phyloP scores from a whole-genome alignment of 2,797 vertebrate genomes.

The Phoebastria nigripes region DNA sequence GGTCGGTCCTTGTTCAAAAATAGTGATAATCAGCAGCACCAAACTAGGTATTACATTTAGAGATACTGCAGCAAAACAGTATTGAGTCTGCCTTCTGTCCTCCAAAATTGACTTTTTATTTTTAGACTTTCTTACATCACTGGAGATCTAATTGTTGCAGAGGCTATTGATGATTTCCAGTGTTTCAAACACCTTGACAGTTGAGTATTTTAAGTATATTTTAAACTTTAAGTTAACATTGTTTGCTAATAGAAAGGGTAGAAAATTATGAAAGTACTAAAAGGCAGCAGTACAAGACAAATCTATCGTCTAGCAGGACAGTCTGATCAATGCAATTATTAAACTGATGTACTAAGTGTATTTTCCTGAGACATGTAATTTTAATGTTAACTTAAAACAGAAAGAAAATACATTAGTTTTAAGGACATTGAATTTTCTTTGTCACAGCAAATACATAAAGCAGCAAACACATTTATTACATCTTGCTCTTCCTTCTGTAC shows the following conservation, averaged over 20 bases:
- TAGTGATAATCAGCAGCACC: background rate
- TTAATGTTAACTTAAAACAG: background rate
- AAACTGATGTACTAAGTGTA: background rate
- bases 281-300: background rate
- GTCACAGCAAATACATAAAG: slow-evolving; percentile 9
- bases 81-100: background rate
- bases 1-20: background rate
- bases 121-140: background rate
- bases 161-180: background rate
- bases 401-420: background rate
- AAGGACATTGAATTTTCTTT: slow-evolving; percentile 2
- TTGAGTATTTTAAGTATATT: background rate
- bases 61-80: background rate
- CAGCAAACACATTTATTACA: background rate
- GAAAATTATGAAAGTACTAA: background rate
- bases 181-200: background rate
- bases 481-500: background rate
- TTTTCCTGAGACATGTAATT: background rate
- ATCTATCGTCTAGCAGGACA: background rate
- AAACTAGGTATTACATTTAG: background rate
- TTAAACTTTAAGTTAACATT: background rate
- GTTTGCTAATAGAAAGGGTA: background rate
- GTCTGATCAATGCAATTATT: background rate
- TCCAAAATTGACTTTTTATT: background rate
- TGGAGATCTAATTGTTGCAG: background rate